These are phyloP conservation scores for Ptilonorhynchus violaceus DNA, from an alignment of 2,113 vertebrate genomes.

Conservation along the genomic window DNA sequence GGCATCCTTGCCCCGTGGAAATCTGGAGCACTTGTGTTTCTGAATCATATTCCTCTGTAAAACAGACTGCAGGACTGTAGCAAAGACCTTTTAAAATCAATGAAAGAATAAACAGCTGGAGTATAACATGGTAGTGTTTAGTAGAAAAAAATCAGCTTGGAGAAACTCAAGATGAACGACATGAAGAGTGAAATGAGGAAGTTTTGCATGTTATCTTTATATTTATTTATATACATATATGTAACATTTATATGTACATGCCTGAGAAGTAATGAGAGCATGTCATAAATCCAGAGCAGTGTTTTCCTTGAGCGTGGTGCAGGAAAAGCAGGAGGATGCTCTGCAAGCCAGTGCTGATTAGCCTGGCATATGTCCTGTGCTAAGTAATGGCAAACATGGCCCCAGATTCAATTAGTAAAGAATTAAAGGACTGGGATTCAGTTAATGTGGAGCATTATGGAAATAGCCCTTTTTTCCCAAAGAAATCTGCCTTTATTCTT, in stretches of 20 bases:
- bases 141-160: not conserved
- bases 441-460: not conserved
- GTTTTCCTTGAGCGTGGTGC: not conserved
- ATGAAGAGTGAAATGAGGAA: not conserved
- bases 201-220: not conserved
- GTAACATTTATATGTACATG: rapidly evolving
- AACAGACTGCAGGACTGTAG: not conserved
- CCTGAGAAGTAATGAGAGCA: not conserved
- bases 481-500: not conserved
- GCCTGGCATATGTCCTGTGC: not conserved
- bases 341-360: not conserved
- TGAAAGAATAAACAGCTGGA: not conserved
- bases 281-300: not conserved
- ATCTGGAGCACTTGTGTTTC: not conserved
- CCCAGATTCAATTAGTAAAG: not conserved
- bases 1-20: rapidly evolving
- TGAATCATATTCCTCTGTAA: not conserved
- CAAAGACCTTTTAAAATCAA: not conserved
- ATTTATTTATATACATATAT: not conserved
- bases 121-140: not conserved
- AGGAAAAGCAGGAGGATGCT: not conserved
- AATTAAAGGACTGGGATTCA: not conserved
- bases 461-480: not conserved
- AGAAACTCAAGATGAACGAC: not conserved
- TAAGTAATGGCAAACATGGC: not conserved